A percentile compares a stretch with the other conserved stretches of the same genome.
Evolutionary conservation across 2,888 invertebrate genomes (phyloP).

Genomic region (Sinohyriopsis cumingii): DNA sequence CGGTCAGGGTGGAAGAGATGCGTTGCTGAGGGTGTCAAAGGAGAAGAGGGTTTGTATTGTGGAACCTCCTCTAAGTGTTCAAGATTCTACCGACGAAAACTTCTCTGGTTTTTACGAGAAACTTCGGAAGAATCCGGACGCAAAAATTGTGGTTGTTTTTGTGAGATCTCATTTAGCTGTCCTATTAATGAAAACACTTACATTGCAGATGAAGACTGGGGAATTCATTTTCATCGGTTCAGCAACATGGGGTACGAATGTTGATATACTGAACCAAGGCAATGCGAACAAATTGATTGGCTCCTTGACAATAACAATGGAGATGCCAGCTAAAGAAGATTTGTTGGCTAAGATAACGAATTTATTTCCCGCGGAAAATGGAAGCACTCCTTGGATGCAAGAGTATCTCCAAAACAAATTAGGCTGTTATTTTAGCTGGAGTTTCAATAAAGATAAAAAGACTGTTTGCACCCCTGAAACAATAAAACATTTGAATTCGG

Average conservation of each 20-base stretch:
- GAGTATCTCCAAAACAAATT: conserved; percentile 5
- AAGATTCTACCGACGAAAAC: conserved; percentile 2
- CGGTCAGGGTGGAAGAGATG: background rate
- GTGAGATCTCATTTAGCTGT: conserved; percentile 6
- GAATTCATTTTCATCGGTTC: conserved; percentile 25
- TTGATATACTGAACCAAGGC: background rate
- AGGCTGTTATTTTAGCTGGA: conserved; percentile 11
- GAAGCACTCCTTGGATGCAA: conserved; percentile 13
- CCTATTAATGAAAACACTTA: background rate
- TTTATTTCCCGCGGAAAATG: background rate
- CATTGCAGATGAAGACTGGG: conserved; percentile 4
- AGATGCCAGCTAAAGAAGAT: conserved; percentile 4
- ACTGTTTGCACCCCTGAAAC: too few relatives aligned
- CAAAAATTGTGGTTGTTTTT: conserved; percentile 20
- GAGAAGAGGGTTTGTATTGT: conserved; percentile 5
- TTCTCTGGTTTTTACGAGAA: conserved; percentile 5
- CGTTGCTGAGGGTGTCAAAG: background rate
- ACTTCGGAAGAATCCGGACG: conserved; percentile 4
- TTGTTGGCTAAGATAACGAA: conserved; percentile 7
- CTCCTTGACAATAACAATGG: conserved; percentile 8
- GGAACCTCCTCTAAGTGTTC: conserved; percentile 8
- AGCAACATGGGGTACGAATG: conserved; percentile 17
- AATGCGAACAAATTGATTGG: conserved; percentile 8
- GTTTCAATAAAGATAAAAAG: conserved; percentile 12
- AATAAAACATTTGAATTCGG: conserved; percentile 1